phyloP scores from a whole-genome alignment of 2,113 vertebrate species.

The Microcebus murinus region DNA sequence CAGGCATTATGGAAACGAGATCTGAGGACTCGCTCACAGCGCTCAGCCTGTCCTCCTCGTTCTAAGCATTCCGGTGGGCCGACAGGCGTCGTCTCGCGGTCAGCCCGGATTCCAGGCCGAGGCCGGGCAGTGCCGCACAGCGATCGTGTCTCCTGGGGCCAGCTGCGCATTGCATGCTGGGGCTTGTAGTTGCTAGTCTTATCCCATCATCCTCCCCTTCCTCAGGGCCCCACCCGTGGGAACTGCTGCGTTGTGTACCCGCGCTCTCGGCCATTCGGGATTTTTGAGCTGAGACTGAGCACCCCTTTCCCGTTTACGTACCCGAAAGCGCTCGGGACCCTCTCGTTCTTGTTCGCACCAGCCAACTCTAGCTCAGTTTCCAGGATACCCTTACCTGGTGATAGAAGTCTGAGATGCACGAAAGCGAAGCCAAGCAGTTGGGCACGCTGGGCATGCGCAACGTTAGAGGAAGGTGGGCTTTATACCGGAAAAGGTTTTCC shows the following conservation, averaged over 20 bases:
- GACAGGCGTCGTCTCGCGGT: background rate
- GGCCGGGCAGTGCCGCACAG: rapidly evolving
- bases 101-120: rapidly evolving
- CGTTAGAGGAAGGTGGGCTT: slow-evolving; percentile 57
- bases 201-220: slow-evolving; percentile 19
- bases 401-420: background rate
- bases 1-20: background rate
- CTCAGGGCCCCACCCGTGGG: background rate
- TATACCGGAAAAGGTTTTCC: slow-evolving; percentile 63
- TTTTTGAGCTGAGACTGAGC: background rate
- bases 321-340: background rate
- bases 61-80: background rate
- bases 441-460: slow-evolving; percentile 60
- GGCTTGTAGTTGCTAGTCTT: slow-evolving; percentile 57
- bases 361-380: background rate
- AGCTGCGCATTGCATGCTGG: slow-evolving; percentile 50
- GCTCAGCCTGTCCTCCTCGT: background rate
- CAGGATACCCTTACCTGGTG: slow-evolving; percentile 34
- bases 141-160: background rate
- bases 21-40: background rate
- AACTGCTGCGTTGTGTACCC: background rate
- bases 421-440: background rate
- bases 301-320: background rate
- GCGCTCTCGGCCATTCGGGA: background rate
- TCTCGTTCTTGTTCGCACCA: background rate